phyloP scores from a whole-genome alignment of 2,888 invertebrate genomes.

The Pterostichus madidus region DNA sequence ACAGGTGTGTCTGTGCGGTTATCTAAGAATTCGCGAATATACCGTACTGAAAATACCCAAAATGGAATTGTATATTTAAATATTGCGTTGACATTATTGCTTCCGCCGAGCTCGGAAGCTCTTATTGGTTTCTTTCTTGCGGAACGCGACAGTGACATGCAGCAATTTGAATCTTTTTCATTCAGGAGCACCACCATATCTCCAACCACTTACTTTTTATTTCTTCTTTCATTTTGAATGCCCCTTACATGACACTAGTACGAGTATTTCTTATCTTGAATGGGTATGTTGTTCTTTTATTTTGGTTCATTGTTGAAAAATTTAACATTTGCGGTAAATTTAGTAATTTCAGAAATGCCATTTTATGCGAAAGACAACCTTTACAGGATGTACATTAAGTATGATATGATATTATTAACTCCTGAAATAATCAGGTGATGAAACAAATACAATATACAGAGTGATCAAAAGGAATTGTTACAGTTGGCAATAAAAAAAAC shows the following conservation, averaged over 20 bases:
- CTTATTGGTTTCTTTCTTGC: constrained; percentile 18
- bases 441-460: too few species aligned
- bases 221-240: constrained; percentile 20
- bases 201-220: constrained; percentile 29
- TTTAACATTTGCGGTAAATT: too few species aligned
- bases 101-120: background rate
- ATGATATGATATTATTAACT: too few species aligned
- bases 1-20: background rate
- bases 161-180: constrained; percentile 51
- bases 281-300: background rate
- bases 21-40: background rate
- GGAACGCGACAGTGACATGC: constrained; percentile 47
- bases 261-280: constrained; percentile 1
- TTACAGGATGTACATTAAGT: too few species aligned
- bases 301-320: too few species aligned
- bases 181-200: constrained; percentile 1
- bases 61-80: constrained; percentile 43
- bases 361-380: too few species aligned
- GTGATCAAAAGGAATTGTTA: too few species aligned
- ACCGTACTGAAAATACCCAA: background rate
- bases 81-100: constrained; percentile 48
- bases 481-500: too few species aligned
- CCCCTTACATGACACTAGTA: constrained; percentile 2
- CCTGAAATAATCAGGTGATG: too few species aligned
- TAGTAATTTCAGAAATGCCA: too few species aligned